phyloP scores from a whole-genome alignment of 2,888 invertebrate species.

The Cheiracanthium punctorium region DNA sequence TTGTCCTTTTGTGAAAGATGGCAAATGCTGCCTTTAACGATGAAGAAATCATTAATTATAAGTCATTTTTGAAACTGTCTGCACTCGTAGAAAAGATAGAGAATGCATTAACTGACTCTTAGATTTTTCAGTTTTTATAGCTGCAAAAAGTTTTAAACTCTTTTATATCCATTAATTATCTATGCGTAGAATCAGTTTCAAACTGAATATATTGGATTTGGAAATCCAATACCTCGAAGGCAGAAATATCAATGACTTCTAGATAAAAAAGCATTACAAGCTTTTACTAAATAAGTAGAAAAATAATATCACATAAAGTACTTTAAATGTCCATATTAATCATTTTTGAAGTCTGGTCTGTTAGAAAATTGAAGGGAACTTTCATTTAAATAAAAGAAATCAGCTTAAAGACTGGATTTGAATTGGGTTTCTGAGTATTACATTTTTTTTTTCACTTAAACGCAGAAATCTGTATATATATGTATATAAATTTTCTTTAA shows the following conservation, averaged over 20 bases:
- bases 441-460: too few species aligned
- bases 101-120: background rate
- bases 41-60: slow-evolving; percentile 54
- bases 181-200: background rate
- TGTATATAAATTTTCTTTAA: too few species aligned
- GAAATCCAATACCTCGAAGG: background rate
- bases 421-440: too few species aligned
- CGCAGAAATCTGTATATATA: too few species aligned
- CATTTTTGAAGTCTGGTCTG: background rate
- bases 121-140: background rate
- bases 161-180: background rate
- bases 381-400: too few species aligned
- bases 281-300: background rate
- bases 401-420: too few species aligned
- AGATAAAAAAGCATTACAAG: background rate
- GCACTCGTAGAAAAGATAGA: background rate
- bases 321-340: background rate
- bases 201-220: background rate
- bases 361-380: too few species aligned
- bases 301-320: background rate
- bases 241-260: background rate
- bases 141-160: background rate
- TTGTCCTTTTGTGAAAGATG: slow-evolving; percentile 37
- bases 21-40: slow-evolving; percentile 60
- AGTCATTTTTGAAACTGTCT: background rate